Evolutionary conservation across 2,797 vertebrate species (phyloP).

Genomic region (Champsocephalus gunnari): DNA sequence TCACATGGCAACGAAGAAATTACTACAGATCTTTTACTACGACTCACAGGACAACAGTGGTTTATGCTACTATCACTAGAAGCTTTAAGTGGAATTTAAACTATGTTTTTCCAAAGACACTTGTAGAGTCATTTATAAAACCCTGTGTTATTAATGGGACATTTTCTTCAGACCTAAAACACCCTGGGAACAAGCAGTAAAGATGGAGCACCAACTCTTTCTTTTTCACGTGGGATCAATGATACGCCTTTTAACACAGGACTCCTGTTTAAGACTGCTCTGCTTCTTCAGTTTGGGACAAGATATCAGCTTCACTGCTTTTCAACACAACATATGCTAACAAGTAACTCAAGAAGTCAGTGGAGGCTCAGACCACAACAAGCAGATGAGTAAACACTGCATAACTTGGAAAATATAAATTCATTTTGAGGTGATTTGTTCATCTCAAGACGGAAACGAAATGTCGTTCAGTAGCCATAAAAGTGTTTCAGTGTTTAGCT

Average conservation of each 20-base stretch:
- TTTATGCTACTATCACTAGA: constrained; percentile 80
- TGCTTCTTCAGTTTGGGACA: constrained; percentile 27
- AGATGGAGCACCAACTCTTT: constrained; percentile 45
- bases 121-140: constrained; percentile 66
- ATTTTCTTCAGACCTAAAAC: constrained; percentile 62
- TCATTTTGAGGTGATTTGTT: constrained; percentile 27
- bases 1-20: constrained; percentile 83
- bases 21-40: constrained; percentile 81
- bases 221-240: constrained; percentile 20
- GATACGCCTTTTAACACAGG: constrained; percentile 29
- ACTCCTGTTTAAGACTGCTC: constrained; percentile 27
- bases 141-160: constrained; percentile 78
- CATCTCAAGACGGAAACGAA: constrained; percentile 24
- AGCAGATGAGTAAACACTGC: constrained; percentile 23
- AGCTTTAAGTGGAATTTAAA: constrained; percentile 76
- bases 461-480: neutral
- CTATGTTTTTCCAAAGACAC: constrained; percentile 59
- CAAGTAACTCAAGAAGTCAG: neutral
- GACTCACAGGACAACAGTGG: constrained; percentile 83
- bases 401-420: constrained; percentile 12
- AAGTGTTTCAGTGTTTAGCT: constrained; percentile 12
- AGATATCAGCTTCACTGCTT: constrained; percentile 5
- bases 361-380: constrained; percentile 23
- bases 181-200: constrained; percentile 50
- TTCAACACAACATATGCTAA: constrained; percentile 13